Evolutionary conservation across 2,113 vertebrate species (phyloP).

Genomic region (Etheostoma spectabile): DNA sequence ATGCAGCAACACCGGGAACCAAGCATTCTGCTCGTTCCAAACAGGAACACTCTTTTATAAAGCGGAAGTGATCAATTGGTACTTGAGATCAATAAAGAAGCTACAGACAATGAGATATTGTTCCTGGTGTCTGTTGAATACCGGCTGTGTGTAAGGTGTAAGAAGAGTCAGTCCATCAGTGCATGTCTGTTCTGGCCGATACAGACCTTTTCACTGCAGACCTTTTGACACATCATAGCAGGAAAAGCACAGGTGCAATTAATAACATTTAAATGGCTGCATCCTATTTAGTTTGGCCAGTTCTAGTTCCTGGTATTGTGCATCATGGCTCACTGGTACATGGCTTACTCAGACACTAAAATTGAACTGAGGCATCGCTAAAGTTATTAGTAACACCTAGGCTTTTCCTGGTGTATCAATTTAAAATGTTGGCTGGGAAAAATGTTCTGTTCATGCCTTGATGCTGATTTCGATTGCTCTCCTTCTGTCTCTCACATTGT

Average conservation of each 20-base stretch:
- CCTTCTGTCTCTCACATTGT: neutral
- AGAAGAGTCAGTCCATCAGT: neutral
- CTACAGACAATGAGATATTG: neutral
- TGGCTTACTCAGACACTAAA: neutral
- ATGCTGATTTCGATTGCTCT: neutral
- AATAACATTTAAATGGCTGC: neutral
- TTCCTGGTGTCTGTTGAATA: neutral
- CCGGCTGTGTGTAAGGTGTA: neutral
- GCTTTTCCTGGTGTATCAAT: neutral
- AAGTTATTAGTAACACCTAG: neutral
- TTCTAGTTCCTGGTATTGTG: neutral
- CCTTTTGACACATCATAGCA: neutral
- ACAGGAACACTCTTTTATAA: too few species aligned
- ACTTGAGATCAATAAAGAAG: neutral
- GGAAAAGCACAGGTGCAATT: neutral
- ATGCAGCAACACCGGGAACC: too few species aligned
- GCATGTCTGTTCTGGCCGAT: neutral
- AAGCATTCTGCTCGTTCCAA: too few species aligned
- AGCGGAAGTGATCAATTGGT: neutral
- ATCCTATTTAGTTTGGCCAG: neutral
- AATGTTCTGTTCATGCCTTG: neutral
- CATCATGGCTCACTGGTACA: neutral
- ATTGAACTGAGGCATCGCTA: neutral
- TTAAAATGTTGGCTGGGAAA: neutral
- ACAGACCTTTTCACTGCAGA: neutral